A percentile compares a stretch with the other conserved stretches of the same genome.
These are phyloP conservation scores for Drosophila peninsularis DNA, from an alignment of 2,888 invertebrate genomes.

Conservation along the genomic window DNA sequence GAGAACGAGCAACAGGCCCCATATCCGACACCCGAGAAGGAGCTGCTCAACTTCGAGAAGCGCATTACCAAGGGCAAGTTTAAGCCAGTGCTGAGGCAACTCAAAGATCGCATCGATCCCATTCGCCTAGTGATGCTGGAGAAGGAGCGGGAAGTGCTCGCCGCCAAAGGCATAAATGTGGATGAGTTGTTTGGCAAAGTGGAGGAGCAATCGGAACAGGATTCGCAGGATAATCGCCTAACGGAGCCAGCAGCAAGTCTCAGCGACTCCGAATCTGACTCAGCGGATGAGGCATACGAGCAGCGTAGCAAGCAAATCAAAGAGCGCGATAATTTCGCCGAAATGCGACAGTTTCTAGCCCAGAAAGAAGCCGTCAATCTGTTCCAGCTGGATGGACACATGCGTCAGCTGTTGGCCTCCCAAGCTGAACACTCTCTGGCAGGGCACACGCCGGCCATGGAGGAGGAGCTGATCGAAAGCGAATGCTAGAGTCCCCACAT, in stretches of 20 bases:
- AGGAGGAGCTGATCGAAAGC: slow-evolving; percentile 81
- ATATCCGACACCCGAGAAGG: slow-evolving; percentile 71
- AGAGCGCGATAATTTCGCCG: slow-evolving; percentile 83
- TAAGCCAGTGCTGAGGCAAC: slow-evolving; percentile 83
- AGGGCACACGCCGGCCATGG: slow-evolving; percentile 43
- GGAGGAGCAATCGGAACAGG: slow-evolving; percentile 29
- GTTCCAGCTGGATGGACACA: slow-evolving; percentile 69
- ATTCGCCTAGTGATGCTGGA: slow-evolving; percentile 83
- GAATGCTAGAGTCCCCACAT: slow-evolving; percentile 58
- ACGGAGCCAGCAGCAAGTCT: slow-evolving; percentile 24
- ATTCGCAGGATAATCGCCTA: slow-evolving; percentile 60
- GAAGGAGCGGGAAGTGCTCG: slow-evolving; percentile 82
- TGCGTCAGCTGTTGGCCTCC: slow-evolving; percentile 82
- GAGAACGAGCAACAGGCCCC: slow-evolving; percentile 61
- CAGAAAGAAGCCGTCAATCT: slow-evolving; percentile 83
- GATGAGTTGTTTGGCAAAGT: slow-evolving; percentile 76
- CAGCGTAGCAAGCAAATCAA: slow-evolving; percentile 76
- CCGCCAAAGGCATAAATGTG: slow-evolving; percentile 84
- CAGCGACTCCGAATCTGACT: slow-evolving; percentile 60
- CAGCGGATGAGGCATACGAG: slow-evolving; percentile 74
- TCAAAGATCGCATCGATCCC: slow-evolving; percentile 84
- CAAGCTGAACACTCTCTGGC: slow-evolving; percentile 63
- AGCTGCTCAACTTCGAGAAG: slow-evolving; percentile 83
- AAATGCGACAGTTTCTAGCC: slow-evolving; percentile 83
- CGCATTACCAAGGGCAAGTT: slow-evolving; percentile 83